A percentile compares a stretch with the other conserved stretches of the same genome.
Conservation (phyloP, 2,797 vertebrate genomes). For the Gastrophryne carolinensis region DNA sequence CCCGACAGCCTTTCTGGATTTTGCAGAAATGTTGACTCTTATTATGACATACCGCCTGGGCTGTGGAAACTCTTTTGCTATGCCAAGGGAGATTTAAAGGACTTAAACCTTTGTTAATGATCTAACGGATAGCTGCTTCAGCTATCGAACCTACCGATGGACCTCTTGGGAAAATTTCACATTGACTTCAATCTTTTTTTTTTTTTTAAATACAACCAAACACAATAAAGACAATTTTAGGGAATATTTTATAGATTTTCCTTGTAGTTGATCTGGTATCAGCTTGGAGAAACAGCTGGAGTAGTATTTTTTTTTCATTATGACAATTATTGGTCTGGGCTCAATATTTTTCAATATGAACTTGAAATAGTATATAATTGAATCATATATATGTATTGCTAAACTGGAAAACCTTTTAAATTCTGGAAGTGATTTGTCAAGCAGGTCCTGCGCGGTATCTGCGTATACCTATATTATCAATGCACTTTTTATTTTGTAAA, state of each 20-base stretch:
- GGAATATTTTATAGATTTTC: conserved; percentile 31
- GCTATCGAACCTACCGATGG: background rate
- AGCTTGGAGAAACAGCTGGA: conserved; percentile 9
- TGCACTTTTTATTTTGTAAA: conserved; percentile 72
- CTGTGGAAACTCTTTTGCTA: conserved; percentile 9
- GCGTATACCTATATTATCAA: conserved; percentile 58
- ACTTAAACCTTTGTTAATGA: background rate
- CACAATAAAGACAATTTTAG: conserved; percentile 8
- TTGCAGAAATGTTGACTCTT: conserved; percentile 10
- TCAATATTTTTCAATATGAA: conserved; percentile 52
- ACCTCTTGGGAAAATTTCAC: background rate
- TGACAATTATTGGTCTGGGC: background rate
- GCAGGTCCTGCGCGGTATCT: conserved; percentile 59
- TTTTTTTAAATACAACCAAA: conserved; percentile 14
- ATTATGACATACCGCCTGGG: conserved; percentile 29
- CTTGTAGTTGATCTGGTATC: conserved; percentile 49
- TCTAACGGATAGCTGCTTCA: background rate
- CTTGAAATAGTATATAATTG: conserved; percentile 58
- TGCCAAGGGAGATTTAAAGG: background rate
- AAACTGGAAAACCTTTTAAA: conserved; percentile 55
- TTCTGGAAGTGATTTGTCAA: conserved; percentile 51
- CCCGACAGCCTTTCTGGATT: conserved; percentile 40
- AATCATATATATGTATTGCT: conserved; percentile 54
- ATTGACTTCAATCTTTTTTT: conserved; percentile 14
- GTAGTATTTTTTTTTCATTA: background rate